Percentiles rank a stretch among this genome's conserved stretches.
These are phyloP conservation scores for Strongylocentrotus purpuratus DNA, from an alignment of 35 echinoderm and acorn worm genomes.

Conservation along the genomic window DNA sequence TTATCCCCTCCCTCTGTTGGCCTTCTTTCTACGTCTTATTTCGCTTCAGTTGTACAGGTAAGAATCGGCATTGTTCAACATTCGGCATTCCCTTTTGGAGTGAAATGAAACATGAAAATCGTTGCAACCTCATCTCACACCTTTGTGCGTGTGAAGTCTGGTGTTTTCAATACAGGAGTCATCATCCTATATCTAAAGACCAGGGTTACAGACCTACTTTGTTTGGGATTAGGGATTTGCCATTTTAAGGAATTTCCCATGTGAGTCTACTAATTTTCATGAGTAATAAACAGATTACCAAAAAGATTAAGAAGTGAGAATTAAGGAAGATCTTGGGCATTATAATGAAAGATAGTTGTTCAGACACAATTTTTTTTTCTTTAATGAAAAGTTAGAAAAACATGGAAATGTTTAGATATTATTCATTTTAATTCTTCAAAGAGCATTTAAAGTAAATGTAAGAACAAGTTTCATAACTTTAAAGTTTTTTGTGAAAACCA, in stretches of 20 bases:
- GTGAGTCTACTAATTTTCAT: background rate
- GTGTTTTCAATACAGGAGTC: conserved; percentile 9
- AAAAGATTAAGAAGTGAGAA: background rate
- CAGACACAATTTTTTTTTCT: background rate
- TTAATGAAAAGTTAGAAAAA: background rate
- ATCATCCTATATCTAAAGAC: background rate
- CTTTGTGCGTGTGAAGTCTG: background rate
- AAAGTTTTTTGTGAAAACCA: background rate
- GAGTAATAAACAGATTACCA: background rate
- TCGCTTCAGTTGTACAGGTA: background rate
- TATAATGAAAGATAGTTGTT: background rate
- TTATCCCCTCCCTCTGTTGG: background rate
- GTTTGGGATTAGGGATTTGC: background rate
- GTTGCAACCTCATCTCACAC: background rate
- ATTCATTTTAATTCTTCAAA: background rate
- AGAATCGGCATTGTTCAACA: background rate
- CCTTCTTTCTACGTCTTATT: background rate
- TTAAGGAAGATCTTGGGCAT: background rate
- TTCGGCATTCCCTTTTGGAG: background rate
- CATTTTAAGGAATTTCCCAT: background rate
- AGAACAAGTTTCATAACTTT: background rate
- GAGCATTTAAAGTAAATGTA: background rate
- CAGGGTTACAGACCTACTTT: background rate
- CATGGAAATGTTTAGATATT: background rate
- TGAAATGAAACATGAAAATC: conserved; percentile 31